These are phyloP conservation scores for Sinelater perroti DNA, from an alignment of 2,888 invertebrate genomes.

Conservation along the genomic window DNA sequence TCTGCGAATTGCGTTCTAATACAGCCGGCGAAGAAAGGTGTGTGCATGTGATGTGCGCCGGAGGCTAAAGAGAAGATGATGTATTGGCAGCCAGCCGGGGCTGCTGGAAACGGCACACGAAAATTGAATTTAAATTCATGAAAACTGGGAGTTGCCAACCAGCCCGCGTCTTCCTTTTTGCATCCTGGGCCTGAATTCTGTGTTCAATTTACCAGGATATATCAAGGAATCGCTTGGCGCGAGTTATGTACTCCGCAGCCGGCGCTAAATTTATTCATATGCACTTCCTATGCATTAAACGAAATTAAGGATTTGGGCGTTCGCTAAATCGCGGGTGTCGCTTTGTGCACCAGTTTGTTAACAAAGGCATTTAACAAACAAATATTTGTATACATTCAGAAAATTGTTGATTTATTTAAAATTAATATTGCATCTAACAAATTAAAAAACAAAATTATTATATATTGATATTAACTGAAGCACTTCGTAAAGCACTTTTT, in stretches of 20 bases:
- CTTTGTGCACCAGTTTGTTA: no score
- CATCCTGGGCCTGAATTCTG: conserved; percentile 35
- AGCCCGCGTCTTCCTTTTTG: conserved; percentile 38
- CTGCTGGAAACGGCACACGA: conserved; percentile 57
- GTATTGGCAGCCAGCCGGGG: conserved; percentile 54
- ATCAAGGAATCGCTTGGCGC: conserved; percentile 24
- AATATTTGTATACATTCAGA: no score
- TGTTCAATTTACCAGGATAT: conserved; percentile 36
- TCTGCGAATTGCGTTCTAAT: conserved; percentile 43
- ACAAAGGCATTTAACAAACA: no score
- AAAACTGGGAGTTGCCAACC: conserved; percentile 57
- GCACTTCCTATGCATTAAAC: conserved; percentile 7
- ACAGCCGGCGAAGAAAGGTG: conserved; percentile 47
- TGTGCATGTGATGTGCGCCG: conserved; percentile 51
- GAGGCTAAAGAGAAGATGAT: conserved; percentile 55
- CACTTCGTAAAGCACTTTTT: no score
- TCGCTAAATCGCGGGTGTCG: no score
- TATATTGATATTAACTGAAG: no score
- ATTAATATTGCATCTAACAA: no score
- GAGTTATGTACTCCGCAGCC: neutral
- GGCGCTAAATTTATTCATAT: conserved; percentile 10
- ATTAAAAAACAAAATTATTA: no score
- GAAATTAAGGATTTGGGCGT: no score
- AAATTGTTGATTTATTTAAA: no score
- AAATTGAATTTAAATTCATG: conserved; percentile 61